A percentile compares a stretch with the other conserved stretches of the same genome.
These are phyloP conservation scores for Delia radicum DNA, from an alignment of 1,140 invertebrate genomes.

Conservation along the genomic window DNA sequence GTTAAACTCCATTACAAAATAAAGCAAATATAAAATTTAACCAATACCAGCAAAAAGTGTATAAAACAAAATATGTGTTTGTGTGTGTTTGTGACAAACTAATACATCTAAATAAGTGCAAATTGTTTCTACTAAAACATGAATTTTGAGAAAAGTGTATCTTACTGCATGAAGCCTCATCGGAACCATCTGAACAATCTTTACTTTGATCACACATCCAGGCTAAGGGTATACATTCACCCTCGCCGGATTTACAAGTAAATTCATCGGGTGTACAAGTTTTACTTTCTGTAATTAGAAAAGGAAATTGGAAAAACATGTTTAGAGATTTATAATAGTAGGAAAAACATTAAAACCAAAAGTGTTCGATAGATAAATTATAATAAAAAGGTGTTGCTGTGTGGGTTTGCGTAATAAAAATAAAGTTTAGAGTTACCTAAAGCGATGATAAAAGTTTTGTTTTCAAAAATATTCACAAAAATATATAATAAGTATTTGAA, in stretches of 20 bases:
- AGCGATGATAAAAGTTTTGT: no score
- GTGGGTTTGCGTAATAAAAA: no score
- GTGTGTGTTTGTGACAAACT: background rate
- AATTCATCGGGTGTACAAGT: constrained; percentile 84
- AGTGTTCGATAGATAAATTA: no score
- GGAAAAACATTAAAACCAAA: no score
- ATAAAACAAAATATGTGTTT: background rate
- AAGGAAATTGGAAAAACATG: constrained; percentile 31
- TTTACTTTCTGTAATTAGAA: constrained; percentile 65
- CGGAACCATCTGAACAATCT: constrained; percentile 86
- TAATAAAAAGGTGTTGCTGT: no score
- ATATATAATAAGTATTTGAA: no score
- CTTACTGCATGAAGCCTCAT: constrained; percentile 90
- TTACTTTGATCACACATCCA: constrained; percentile 89
- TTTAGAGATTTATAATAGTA: no score
- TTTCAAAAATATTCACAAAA: no score
- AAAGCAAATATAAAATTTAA: background rate
- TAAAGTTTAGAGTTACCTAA: no score
- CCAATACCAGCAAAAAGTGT: background rate
- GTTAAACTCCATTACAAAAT: background rate
- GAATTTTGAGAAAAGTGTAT: background rate
- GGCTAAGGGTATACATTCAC: constrained; percentile 83
- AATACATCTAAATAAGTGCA: background rate
- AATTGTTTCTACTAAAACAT: no score
- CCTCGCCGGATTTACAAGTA: constrained; percentile 73